These are phyloP conservation scores for Nymphalis polychloros DNA, from an alignment of 2,888 invertebrate species.

Conservation along the genomic window DNA sequence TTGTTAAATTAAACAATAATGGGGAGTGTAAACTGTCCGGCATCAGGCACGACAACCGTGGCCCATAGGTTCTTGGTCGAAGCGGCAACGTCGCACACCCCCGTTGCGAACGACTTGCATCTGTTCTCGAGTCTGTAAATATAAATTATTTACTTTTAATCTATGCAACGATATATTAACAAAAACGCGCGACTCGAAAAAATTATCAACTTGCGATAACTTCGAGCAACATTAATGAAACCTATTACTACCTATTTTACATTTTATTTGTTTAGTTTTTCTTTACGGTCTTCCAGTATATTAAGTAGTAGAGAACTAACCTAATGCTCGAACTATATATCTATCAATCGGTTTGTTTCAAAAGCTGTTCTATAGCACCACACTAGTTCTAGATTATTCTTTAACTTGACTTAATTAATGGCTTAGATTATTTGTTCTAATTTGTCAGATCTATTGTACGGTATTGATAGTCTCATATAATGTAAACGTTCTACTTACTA, in stretches of 20 bases:
- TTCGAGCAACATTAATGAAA: background rate
- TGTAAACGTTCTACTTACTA: slow-evolving; percentile 25
- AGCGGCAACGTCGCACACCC: slow-evolving; percentile 53
- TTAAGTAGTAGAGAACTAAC: slow-evolving; percentile 57
- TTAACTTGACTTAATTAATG: slow-evolving; percentile 6
- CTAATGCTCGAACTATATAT: slow-evolving; percentile 37
- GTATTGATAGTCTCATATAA: slow-evolving; percentile 19
- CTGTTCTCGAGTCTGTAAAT: slow-evolving; percentile 33
- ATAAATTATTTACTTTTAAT: slow-evolving; percentile 18
- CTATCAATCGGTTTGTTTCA: background rate
- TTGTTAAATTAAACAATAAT: slow-evolving; percentile 5
- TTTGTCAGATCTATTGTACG: slow-evolving; percentile 16
- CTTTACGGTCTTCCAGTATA: slow-evolving; percentile 74
- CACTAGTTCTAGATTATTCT: slow-evolving; percentile 31
- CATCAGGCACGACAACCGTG: slow-evolving; percentile 17
- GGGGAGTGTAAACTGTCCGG: slow-evolving; percentile 19
- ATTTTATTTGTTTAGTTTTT: slow-evolving; percentile 45
- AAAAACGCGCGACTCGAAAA: background rate
- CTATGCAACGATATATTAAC: background rate
- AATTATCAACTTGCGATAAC: too few relatives aligned
- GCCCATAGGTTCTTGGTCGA: slow-evolving; percentile 26
- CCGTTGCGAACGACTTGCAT: slow-evolving; percentile 38
- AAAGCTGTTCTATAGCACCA: background rate
- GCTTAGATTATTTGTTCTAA: slow-evolving; percentile 22
- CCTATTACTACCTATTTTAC: background rate